Percentiles rank a stretch among this genome's conserved stretches.
Conservation (phyloP, 1,140 invertebrate genomes). For the Neodiprion virginianus region DNA sequence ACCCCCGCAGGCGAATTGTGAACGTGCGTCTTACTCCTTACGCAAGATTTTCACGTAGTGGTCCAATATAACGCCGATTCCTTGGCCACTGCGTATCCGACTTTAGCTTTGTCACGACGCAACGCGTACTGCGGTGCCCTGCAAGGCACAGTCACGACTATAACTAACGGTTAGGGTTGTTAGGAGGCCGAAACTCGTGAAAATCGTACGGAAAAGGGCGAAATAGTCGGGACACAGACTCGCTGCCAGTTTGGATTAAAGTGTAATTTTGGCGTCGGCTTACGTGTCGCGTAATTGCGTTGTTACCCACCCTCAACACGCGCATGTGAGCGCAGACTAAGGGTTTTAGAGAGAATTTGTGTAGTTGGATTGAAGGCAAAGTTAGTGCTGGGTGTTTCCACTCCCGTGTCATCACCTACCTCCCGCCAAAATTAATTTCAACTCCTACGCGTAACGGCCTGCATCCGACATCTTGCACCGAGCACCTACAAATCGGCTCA, state of each 20-base stretch:
- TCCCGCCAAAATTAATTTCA: constrained; percentile 24
- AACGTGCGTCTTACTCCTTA: no score
- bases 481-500: constrained; percentile 15
- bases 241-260: constrained; percentile 49
- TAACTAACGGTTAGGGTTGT: no score
- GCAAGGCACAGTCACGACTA: not conserved
- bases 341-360: constrained; percentile 53
- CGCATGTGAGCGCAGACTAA: constrained; percentile 29
- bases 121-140: not conserved
- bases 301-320: constrained; percentile 53
- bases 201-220: constrained; percentile 25
- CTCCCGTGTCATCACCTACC: constrained; percentile 21
- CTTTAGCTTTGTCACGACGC: no score
- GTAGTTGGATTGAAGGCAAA: constrained; percentile 55
- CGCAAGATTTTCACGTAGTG: no score
- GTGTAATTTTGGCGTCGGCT: constrained; percentile 57
- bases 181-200: not conserved
- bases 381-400: constrained; percentile 39
- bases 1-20: no score
- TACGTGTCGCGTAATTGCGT: constrained; percentile 58
- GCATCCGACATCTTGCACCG: constrained; percentile 22
- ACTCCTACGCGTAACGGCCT: constrained; percentile 14
- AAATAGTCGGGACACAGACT: constrained; percentile 6
- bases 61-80: no score
- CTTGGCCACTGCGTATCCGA: no score